These are phyloP conservation scores for Andrena hattorfiana DNA, from an alignment of 2,888 invertebrate species.

Conservation along the genomic window DNA sequence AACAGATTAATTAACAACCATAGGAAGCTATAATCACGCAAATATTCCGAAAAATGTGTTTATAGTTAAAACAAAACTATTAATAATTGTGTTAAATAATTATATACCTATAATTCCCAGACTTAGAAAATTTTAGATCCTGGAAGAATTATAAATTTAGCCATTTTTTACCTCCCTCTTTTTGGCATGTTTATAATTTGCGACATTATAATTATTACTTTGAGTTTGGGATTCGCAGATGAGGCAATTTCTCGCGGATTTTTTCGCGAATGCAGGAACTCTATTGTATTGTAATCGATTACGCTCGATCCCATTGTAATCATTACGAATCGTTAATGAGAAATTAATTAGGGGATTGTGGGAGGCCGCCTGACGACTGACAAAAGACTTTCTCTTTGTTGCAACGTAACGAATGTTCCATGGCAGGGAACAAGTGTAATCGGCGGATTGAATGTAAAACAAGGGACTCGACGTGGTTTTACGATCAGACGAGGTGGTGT, in stretches of 20 bases:
- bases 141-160: too few species aligned
- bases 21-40: too few species aligned
- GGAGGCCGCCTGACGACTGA: slow-evolving; percentile 3
- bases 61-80: too few species aligned
- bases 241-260: slow-evolving; percentile 18
- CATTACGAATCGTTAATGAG: background rate
- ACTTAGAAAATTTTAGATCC: too few species aligned
- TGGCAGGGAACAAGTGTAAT: slow-evolving; percentile 3
- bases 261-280: too few species aligned
- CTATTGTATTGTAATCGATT: slow-evolving; percentile 23
- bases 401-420: slow-evolving; percentile 18
- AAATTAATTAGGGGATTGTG: slow-evolving; percentile 23
- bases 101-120: too few species aligned
- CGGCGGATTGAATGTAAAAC: slow-evolving; percentile 1
- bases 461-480: slow-evolving; percentile 1
- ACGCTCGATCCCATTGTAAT: background rate
- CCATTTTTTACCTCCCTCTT: too few species aligned
- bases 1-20: too few species aligned
- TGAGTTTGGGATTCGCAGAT: background rate
- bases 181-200: too few species aligned
- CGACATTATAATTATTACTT: background rate
- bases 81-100: too few species aligned
- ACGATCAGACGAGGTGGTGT: background rate
- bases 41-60: too few species aligned
- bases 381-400: slow-evolving; percentile 32